These are phyloP conservation scores for Oxyteleia sp. DNA, from an alignment of 2,888 invertebrate genomes.

Conservation along the genomic window DNA sequence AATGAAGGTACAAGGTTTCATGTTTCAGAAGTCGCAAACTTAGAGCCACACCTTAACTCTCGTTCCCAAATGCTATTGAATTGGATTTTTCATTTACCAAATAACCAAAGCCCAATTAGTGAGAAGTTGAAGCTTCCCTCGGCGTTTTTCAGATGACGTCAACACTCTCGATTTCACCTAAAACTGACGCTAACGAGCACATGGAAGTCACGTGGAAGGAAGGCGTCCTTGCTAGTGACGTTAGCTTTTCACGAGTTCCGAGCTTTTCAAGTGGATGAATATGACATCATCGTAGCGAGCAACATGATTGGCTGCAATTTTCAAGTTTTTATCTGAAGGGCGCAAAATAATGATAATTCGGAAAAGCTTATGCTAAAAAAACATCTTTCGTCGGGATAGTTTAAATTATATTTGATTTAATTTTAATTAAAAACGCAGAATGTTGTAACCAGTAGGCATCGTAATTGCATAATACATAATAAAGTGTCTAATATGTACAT, in stretches of 20 bases:
- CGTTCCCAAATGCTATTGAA: conserved; percentile 40
- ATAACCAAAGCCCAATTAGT: conserved; percentile 83
- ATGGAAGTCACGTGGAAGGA: conserved; percentile 87
- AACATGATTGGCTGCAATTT: conserved; percentile 63
- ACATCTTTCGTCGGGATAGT: conserved; percentile 30
- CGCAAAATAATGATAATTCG: conserved; percentile 43
- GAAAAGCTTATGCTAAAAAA: conserved; percentile 31
- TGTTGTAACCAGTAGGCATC: conserved; percentile 23
- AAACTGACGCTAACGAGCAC: conserved; percentile 87
- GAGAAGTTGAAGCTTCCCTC: conserved; percentile 77
- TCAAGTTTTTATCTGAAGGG: conserved; percentile 51
- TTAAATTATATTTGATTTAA: background rate
- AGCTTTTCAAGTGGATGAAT: conserved; percentile 73
- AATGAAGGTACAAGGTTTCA: no score
- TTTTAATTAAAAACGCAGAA: conserved; percentile 48
- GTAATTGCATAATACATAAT: no score
- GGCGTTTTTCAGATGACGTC: conserved; percentile 80
- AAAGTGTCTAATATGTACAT: no score
- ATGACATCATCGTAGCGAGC: conserved; percentile 65
- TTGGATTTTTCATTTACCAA: conserved; percentile 68
- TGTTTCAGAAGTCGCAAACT: conserved; percentile 19
- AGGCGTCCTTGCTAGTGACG: conserved; percentile 78
- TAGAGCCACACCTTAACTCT: conserved; percentile 16
- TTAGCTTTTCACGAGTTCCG: conserved; percentile 73
- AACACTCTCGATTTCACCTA: conserved; percentile 86